These are phyloP conservation scores for Herpetotheres cachinnans DNA, from an alignment of 2,113 vertebrate species.

Conservation along the genomic window DNA sequence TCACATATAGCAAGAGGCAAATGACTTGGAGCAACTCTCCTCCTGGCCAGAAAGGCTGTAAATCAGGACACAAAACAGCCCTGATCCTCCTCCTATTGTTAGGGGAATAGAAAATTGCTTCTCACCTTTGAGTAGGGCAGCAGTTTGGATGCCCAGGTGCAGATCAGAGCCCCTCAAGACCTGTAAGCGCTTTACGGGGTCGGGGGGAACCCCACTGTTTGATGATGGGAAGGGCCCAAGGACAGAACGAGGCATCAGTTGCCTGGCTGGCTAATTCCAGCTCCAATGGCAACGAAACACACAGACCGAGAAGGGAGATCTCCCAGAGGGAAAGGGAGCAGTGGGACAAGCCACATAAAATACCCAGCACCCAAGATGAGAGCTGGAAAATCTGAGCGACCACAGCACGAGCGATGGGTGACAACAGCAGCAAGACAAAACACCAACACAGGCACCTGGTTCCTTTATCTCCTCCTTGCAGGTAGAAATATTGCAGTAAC, in stretches of 20 bases:
- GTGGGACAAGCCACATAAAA: neutral
- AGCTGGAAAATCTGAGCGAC: no score
- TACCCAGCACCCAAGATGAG: accelerated
- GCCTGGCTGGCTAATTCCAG: neutral
- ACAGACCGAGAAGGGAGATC: neutral
- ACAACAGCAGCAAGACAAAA: neutral
- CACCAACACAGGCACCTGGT: neutral
- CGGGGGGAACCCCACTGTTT: accelerated
- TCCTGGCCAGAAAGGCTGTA: neutral
- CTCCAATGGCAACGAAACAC: accelerated
- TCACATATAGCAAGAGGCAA: neutral
- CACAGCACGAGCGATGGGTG: accelerated
- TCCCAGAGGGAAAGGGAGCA: neutral
- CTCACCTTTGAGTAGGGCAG: neutral
- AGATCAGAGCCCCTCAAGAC: accelerated
- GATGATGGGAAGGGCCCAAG: neutral
- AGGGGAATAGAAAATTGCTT: neutral
- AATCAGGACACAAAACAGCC: neutral
- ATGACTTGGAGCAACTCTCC: accelerated
- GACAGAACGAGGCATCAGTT: neutral
- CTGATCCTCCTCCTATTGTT: neutral
- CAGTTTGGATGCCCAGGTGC: neutral
- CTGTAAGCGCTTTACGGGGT: accelerated
- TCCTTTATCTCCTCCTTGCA: neutral
- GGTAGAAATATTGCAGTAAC: neutral